These are phyloP conservation scores for Labia minor DNA, from an alignment of 2,888 invertebrate species.

Conservation along the genomic window DNA sequence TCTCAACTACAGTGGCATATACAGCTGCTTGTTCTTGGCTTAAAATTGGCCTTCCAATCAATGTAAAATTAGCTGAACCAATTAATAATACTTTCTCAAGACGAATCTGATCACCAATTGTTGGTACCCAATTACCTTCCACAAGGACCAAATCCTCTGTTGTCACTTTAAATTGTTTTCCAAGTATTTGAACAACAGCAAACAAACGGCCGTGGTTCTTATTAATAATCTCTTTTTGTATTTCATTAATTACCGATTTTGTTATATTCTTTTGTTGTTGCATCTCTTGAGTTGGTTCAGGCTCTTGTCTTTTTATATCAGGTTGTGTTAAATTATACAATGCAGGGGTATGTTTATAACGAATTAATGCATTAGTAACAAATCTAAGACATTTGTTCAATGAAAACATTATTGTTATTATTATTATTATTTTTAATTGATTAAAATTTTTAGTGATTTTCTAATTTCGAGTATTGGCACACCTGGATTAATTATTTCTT, in stretches of 20 bases:
- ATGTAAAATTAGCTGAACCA: slow-evolving; percentile 67
- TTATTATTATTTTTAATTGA: neutral
- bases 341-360: neutral
- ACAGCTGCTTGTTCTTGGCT: slow-evolving; percentile 61
- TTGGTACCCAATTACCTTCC: slow-evolving; percentile 75
- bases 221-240: slow-evolving; percentile 50
- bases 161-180: slow-evolving; percentile 77
- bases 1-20: slow-evolving; percentile 72
- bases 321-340: neutral
- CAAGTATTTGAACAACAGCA: slow-evolving; percentile 68
- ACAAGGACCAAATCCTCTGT: slow-evolving; percentile 73
- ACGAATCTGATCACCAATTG: slow-evolving; percentile 63
- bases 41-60: slow-evolving; percentile 69
- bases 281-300: neutral
- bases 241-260: slow-evolving; percentile 43
- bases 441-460: neutral
- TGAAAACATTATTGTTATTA: neutral
- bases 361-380: neutral
- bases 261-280: neutral
- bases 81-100: slow-evolving; percentile 75
- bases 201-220: slow-evolving; percentile 54
- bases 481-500: neutral
- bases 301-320: neutral
- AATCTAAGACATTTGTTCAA: neutral
- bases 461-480: neutral